A percentile compares a stretch with the other conserved stretches of the same genome.
phyloP scores from a whole-genome alignment of 1,140 invertebrate genomes.

The Drosophila pectinifera region DNA sequence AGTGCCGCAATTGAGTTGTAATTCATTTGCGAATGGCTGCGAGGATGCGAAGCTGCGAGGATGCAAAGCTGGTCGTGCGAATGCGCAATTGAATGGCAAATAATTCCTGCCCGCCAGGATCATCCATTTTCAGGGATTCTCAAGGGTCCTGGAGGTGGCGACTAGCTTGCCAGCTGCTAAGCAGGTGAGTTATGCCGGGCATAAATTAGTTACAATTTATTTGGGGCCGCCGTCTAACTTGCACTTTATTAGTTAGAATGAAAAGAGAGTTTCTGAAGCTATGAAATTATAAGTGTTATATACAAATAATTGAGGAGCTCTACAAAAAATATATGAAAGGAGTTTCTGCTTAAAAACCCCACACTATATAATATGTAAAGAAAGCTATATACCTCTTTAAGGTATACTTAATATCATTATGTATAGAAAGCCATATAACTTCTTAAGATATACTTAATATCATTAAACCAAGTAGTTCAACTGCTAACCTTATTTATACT shows the following conservation, averaged over 20 bases:
- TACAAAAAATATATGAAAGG: no score
- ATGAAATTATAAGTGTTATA: no score
- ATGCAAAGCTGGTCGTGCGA: constrained; percentile 24
- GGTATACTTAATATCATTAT: no score
- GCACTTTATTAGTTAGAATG: background rate
- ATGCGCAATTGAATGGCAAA: constrained; percentile 36
- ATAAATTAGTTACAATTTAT: constrained; percentile 22
- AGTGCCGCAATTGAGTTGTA: constrained; percentile 44
- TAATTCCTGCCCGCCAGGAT: constrained; percentile 14
- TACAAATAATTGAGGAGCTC: no score
- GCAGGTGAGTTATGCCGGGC: constrained; percentile 28
- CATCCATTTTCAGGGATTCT: constrained; percentile 29
- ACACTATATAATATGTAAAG: no score
- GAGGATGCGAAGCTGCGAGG: constrained; percentile 4
- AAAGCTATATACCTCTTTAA: no score
- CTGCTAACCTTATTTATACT: no score
- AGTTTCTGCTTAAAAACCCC: no score
- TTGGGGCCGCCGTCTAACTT: background rate
- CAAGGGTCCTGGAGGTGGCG: background rate
- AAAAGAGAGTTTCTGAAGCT: no score
- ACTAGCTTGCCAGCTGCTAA: background rate
- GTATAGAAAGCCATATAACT: no score
- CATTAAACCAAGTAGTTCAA: no score
- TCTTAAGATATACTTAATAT: no score
- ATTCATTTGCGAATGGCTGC: constrained; percentile 35